These are phyloP conservation scores for Temnothorax unifasciatus DNA, from an alignment of 2,888 invertebrate genomes.

Conservation along the genomic window DNA sequence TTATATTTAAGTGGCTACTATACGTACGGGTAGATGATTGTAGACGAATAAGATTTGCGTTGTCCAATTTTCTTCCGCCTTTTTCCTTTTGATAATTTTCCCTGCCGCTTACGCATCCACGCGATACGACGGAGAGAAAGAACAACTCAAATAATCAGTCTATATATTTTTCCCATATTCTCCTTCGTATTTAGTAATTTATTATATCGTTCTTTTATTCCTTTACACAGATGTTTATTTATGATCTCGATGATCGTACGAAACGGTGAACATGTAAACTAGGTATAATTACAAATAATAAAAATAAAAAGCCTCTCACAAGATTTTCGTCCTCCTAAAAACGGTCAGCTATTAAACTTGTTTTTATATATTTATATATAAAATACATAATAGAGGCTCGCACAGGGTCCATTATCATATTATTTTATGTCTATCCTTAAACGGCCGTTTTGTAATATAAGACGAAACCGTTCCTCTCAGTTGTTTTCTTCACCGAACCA, in stretches of 20 bases:
- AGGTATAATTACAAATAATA: conserved; percentile 84
- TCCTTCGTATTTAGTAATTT: conserved; percentile 78
- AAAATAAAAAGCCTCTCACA: conserved; percentile 84
- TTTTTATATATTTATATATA: conserved; percentile 83
- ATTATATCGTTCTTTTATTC: conserved; percentile 79
- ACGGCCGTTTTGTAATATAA: conserved; percentile 68
- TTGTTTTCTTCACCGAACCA: conserved; percentile 67
- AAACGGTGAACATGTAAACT: conserved; percentile 84
- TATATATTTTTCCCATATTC: conserved; percentile 69
- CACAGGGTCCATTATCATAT: conserved; percentile 80
- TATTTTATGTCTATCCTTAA: conserved; percentile 71
- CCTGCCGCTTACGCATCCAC: conserved; percentile 4
- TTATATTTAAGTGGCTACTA: not conserved
- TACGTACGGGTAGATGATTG: conserved; percentile 25
- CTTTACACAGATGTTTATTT: conserved; percentile 80
- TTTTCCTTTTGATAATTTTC: conserved; percentile 13
- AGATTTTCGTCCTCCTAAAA: conserved; percentile 82
- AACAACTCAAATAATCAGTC: conserved; percentile 63
- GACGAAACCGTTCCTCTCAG: conserved; percentile 47
- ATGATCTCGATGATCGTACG: conserved; percentile 82
- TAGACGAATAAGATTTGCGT: not conserved
- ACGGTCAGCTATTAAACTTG: conserved; percentile 81
- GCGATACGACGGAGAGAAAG: conserved; percentile 42
- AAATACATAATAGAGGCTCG: conserved; percentile 85
- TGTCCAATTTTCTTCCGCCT: not conserved